Evolutionary conservation across 2,113 vertebrate species (phyloP).

Genomic region (Chrysemys picta): DNA sequence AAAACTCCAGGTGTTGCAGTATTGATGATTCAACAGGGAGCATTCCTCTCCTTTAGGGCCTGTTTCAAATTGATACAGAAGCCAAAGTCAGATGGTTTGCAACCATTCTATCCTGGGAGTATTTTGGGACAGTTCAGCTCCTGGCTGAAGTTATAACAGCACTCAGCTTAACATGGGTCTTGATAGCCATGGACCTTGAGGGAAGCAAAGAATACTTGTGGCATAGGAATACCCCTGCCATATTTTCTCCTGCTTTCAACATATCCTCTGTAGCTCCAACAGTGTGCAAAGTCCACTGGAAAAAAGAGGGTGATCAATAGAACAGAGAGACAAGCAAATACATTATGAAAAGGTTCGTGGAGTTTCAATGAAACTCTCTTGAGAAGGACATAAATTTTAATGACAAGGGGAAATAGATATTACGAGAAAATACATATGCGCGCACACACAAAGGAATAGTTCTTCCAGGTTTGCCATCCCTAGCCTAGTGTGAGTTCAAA

Average conservation of each 20-base stretch:
- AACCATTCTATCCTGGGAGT: not conserved
- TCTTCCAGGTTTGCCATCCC: not conserved
- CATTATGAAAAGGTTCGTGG: rapidly evolving
- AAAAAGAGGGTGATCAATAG: not conserved
- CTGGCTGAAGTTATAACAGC: not conserved
- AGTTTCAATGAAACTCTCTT: not conserved
- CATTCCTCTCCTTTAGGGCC: not conserved
- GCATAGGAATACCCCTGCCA: not conserved
- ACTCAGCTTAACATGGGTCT: not conserved
- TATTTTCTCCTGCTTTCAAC: not conserved
- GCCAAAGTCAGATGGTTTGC: not conserved
- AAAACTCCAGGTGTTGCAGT: not conserved
- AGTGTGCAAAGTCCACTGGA: not conserved
- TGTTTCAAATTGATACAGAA: not conserved
- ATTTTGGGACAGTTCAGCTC: not conserved
- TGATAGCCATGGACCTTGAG: not conserved
- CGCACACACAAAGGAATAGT: not conserved
- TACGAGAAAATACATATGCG: not conserved
- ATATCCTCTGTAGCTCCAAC: not conserved
- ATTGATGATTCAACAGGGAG: not conserved
- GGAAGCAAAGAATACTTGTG: not conserved
- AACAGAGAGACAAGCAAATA: not conserved
- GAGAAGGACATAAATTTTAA: not conserved
- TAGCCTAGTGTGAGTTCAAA: not conserved
- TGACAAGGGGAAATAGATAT: not conserved